A percentile compares a stretch with the other conserved stretches of the same genome.
phyloP scores from a whole-genome alignment of 2,113 vertebrate species.

The Stercorarius parasiticus region DNA sequence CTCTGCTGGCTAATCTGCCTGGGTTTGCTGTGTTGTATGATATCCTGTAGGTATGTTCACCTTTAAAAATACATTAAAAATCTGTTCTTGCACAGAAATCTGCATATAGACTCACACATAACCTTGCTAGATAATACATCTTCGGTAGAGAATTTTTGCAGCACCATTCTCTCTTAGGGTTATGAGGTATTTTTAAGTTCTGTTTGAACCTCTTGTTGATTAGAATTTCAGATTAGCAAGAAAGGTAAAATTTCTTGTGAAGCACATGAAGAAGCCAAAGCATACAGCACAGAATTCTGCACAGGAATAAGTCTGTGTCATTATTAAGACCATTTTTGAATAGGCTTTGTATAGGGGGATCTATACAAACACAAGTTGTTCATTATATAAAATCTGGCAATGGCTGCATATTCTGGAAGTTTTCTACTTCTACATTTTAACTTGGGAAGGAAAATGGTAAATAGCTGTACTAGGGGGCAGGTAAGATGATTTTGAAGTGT shows the following conservation, averaged over 20 bases:
- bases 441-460: not conserved
- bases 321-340: not conserved
- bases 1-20: not conserved
- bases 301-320: not conserved
- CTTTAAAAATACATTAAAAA: not conserved
- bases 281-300: not conserved
- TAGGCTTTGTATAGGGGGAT: not conserved
- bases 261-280: not conserved
- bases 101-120: not conserved
- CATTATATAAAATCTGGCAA: not conserved
- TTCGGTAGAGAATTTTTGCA: not conserved
- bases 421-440: not conserved
- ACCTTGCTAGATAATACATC: not conserved
- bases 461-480: not conserved
- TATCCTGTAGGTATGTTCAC: not conserved
- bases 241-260: not conserved
- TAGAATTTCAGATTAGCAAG: constrained; percentile 50
- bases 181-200: constrained; percentile 24
- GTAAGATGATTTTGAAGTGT: not conserved
- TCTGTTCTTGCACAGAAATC: not conserved
- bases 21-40: not conserved
- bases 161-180: not conserved
- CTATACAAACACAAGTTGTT: not conserved
- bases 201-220: not conserved
- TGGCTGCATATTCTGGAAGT: not conserved